phyloP scores from a whole-genome alignment of 2,797 vertebrate genomes.

The Microcaecilia unicolor region DNA sequence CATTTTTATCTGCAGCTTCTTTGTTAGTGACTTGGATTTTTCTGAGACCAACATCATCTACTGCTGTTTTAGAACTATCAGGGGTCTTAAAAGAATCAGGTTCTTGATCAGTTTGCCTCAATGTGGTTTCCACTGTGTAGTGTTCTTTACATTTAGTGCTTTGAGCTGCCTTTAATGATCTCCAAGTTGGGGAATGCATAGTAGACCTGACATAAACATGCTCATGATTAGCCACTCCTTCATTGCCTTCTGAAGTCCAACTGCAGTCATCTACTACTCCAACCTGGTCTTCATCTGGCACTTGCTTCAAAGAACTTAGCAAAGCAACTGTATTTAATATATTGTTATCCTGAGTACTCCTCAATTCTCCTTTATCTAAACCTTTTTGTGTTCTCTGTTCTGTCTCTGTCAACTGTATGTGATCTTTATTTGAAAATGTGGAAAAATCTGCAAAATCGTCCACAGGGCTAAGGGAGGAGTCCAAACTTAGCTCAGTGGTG shows the following conservation, averaged over 20 bases:
- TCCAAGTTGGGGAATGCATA: constrained; percentile 27
- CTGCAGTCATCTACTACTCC: constrained; percentile 11
- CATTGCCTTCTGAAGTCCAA: constrained; percentile 35
- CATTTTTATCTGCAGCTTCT: constrained; percentile 22
- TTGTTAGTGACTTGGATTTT: constrained; percentile 24
- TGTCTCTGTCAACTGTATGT: constrained; percentile 34
- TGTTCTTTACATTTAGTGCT: constrained; percentile 29
- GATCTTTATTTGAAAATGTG: constrained; percentile 54
- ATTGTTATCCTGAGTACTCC: constrained; percentile 46
- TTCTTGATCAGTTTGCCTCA: constrained; percentile 16
- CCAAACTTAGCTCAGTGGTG: constrained; percentile 41
- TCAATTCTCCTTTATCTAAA: constrained; percentile 35
- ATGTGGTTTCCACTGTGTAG: constrained; percentile 9
- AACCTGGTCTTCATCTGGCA: constrained; percentile 18
- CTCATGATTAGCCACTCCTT: constrained; percentile 16
- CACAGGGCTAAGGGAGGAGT: constrained; percentile 45
- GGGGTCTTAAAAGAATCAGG: constrained; percentile 14
- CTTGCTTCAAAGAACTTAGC: constrained; percentile 17
- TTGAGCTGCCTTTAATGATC: constrained; percentile 35
- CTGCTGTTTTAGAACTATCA: constrained; percentile 21
- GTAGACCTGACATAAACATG: constrained; percentile 28
- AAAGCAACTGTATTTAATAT: constrained; percentile 42
- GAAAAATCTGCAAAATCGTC: constrained; percentile 74
- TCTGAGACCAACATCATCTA: constrained; percentile 17
- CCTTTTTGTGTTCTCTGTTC: constrained; percentile 19